These are phyloP conservation scores for Drosophila subobscura DNA, from an alignment of 1,140 invertebrate genomes.

Conservation along the genomic window DNA sequence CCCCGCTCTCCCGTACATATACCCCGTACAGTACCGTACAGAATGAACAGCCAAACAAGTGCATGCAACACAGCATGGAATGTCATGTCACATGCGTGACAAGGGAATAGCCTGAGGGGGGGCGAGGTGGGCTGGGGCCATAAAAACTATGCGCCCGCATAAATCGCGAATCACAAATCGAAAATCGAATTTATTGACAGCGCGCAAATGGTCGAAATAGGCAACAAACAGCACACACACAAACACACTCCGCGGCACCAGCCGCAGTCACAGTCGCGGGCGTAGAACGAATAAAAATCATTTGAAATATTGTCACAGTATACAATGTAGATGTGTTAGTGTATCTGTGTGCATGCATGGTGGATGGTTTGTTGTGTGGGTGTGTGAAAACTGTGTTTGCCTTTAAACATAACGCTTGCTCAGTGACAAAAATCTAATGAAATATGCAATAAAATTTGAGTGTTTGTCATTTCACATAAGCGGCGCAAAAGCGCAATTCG, in stretches of 20 bases:
- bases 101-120: background rate
- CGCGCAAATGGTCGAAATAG: constrained; percentile 67
- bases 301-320: constrained; percentile 40
- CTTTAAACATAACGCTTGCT: constrained; percentile 61
- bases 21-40: background rate
- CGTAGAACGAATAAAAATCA: constrained; percentile 57
- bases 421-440: constrained; percentile 73
- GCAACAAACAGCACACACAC: constrained; percentile 44
- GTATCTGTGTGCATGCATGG: background rate
- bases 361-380: constrained; percentile 5
- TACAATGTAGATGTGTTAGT: constrained; percentile 17
- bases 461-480: constrained; percentile 68
- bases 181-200: constrained; percentile 81
- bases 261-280: background rate
- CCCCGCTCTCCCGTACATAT: background rate
- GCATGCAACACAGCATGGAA: constrained; percentile 44
- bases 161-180: constrained; percentile 70
- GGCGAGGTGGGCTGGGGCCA: constrained; percentile 12
- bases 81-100: constrained; percentile 48
- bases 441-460: constrained; percentile 81
- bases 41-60: constrained; percentile 24
- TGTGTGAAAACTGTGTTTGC: constrained; percentile 49
- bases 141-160: constrained; percentile 60
- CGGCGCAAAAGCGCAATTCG: constrained; percentile 62
- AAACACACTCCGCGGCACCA: background rate